Evolutionary conservation across 2,113 vertebrate genomes (phyloP).

Genomic region (Caranx melampygus): DNA sequence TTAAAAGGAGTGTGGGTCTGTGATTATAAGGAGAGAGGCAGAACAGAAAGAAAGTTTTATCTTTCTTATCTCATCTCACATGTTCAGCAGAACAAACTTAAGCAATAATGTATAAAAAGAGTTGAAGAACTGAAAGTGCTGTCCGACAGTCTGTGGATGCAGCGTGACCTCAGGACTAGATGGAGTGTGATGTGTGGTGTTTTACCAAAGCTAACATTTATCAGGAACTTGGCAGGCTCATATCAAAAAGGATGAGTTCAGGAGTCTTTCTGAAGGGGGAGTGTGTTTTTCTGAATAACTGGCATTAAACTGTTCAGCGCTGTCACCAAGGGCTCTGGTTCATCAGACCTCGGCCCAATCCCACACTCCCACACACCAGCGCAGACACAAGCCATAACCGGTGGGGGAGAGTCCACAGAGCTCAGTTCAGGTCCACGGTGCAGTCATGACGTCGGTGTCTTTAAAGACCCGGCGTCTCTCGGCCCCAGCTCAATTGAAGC

Average conservation of each 20-base stretch:
- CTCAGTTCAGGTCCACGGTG: conserved; percentile 2
- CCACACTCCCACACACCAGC: neutral
- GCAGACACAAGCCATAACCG: conserved; percentile 1
- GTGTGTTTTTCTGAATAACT: conserved; percentile 14
- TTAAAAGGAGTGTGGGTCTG: neutral
- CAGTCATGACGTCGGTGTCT: conserved; percentile 23
- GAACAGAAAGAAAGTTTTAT: conserved; percentile 12
- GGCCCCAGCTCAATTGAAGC: conserved; percentile 27
- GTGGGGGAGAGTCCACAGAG: conserved; percentile 5
- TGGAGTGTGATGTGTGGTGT: neutral
- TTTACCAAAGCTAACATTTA: too few species aligned
- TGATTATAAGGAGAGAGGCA: neutral
- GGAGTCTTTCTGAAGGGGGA: conserved; percentile 20
- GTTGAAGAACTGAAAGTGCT: too few species aligned
- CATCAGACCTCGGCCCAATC: neutral
- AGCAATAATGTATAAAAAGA: neutral
- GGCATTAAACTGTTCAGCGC: neutral
- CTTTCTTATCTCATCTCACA: neutral
- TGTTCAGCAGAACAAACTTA: neutral
- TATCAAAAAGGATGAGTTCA: conserved; percentile 4
- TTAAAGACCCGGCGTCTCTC: conserved; percentile 11
- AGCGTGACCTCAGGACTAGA: neutral
- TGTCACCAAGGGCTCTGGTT: neutral
- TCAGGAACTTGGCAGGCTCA: neutral
- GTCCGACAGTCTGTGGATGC: neutral